These are phyloP conservation scores for Pardosa pseudoannulata DNA, from an alignment of 2,888 invertebrate genomes.

Conservation along the genomic window DNA sequence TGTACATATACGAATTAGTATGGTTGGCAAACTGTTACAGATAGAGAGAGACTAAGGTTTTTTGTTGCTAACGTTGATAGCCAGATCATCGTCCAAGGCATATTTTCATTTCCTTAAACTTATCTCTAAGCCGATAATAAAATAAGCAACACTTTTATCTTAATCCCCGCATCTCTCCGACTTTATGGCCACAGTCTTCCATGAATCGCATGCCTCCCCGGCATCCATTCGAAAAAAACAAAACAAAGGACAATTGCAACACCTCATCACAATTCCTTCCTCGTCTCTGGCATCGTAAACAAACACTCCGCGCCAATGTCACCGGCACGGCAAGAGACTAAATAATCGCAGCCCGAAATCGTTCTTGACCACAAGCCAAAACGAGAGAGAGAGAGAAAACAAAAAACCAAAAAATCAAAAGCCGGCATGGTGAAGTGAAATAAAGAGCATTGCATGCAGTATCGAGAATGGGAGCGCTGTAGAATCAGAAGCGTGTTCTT, in stretches of 20 bases:
- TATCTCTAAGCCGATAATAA: too few relatives aligned
- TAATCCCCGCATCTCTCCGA: too few relatives aligned
- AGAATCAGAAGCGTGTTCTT: not conserved
- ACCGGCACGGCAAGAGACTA: not conserved
- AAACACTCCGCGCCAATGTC: not conserved
- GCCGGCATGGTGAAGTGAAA: not conserved
- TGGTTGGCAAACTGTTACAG: too few relatives aligned
- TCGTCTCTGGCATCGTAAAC: not conserved
- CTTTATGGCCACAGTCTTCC: too few relatives aligned
- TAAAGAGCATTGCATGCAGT: not conserved
- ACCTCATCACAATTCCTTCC: conserved; percentile 14
- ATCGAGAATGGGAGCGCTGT: not conserved
- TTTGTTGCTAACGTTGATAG: too few relatives aligned
- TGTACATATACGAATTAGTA: too few relatives aligned
- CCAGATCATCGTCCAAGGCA: too few relatives aligned
- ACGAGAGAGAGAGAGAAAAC: not conserved
- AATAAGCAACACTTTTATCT: too few relatives aligned
- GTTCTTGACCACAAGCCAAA: conserved; percentile 5
- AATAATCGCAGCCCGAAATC: not conserved
- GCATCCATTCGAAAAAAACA: too few relatives aligned
- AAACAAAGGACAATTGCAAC: conserved; percentile 18
- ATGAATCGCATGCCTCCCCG: too few relatives aligned
- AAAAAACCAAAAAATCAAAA: not conserved
- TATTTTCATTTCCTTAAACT: too few relatives aligned
- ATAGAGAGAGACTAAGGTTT: too few relatives aligned